Evolutionary conservation across 2,888 invertebrate species (phyloP).

Genomic region (Kuschelorhynchus macadamiae): DNA sequence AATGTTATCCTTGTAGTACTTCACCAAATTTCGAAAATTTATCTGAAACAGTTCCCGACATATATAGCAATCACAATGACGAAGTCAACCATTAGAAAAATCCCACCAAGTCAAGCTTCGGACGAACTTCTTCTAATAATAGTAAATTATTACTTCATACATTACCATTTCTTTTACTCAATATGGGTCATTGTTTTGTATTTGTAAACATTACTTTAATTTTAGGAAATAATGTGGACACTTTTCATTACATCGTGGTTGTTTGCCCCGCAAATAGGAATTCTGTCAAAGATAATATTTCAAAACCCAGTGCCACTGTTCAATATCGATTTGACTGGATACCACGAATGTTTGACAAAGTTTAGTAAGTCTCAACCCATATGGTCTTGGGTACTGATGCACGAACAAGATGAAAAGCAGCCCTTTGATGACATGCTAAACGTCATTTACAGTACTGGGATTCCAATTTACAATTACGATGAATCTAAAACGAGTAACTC

Average conservation of each 20-base stretch:
- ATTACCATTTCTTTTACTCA: no score
- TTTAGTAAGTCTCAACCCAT: conserved; percentile 16
- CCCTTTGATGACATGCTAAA: conserved; percentile 22
- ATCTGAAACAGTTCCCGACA: no score
- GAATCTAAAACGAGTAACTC: background rate
- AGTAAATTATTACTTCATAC: no score
- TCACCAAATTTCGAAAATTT: no score
- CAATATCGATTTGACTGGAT: background rate
- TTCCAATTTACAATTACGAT: conserved; percentile 27
- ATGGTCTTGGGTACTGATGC: conserved; percentile 29
- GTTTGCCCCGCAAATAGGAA: background rate
- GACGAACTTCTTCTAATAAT: no score
- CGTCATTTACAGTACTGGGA: conserved; percentile 14
- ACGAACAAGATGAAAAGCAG: background rate
- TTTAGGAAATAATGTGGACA: background rate
- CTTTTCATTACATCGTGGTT: background rate
- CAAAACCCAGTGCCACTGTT: background rate
- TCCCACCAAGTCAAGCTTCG: no score
- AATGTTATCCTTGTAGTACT: no score
- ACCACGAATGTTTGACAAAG: conserved; percentile 9
- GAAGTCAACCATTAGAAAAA: no score
- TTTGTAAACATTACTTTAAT: background rate
- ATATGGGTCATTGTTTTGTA: no score
- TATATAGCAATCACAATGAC: no score
- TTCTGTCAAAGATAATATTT: background rate